Conservation (phyloP, 2,113 vertebrate species). For the Eulemur macaco region DNA sequence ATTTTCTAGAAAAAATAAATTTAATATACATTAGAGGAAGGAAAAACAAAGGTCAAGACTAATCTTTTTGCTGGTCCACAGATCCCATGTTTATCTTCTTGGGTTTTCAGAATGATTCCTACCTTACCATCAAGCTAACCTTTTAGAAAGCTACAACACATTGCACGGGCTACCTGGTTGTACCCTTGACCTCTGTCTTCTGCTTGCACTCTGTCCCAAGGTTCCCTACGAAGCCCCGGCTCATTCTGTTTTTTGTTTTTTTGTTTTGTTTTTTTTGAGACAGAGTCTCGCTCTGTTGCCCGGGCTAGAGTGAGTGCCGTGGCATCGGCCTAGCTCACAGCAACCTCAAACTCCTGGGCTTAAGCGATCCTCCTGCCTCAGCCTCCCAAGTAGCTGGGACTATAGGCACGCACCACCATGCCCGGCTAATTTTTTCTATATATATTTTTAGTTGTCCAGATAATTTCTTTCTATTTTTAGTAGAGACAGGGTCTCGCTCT, state of each 20-base stretch:
- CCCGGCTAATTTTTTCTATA: too few species aligned
- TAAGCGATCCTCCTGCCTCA: too few species aligned
- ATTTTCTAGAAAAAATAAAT: conserved; percentile 55
- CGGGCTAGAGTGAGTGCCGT: too few species aligned
- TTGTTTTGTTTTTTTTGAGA: too few species aligned
- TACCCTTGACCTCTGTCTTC: neutral
- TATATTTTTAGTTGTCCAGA: too few species aligned
- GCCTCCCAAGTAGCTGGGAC: too few species aligned
- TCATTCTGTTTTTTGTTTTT: neutral
- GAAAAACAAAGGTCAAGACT: neutral
- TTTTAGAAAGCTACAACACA: neutral
- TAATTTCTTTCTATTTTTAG: too few species aligned
- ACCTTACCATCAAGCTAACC: neutral
- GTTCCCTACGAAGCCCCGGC: neutral
- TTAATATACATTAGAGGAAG: neutral
- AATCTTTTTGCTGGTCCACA: neutral
- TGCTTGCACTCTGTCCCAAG: neutral
- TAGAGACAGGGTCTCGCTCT: too few species aligned
- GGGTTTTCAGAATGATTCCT: neutral
- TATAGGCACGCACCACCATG: too few species aligned
- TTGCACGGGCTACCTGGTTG: neutral
- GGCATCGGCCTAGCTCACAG: too few species aligned
- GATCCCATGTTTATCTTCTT: neutral
- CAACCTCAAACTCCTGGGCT: too few species aligned
- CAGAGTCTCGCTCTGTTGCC: too few species aligned